Conservation (phyloP, 2,888 invertebrate species). For the Brachypalpus laphriformis region DNA sequence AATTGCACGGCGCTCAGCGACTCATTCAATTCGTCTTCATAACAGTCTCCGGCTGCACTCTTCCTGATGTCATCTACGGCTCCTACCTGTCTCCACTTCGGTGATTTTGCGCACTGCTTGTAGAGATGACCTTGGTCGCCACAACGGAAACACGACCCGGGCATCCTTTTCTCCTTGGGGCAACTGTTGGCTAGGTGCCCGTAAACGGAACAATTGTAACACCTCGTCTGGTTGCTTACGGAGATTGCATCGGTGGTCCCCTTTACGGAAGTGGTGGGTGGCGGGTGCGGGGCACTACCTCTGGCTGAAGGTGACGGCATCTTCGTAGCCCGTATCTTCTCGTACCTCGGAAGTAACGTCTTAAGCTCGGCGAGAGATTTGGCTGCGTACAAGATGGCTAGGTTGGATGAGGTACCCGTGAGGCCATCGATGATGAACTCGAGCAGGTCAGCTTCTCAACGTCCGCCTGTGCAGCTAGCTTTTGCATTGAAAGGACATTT, state of each 20-base stretch:
- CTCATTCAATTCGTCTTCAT: neutral
- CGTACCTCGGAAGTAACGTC: neutral
- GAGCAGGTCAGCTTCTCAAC: neutral
- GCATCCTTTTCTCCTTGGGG: neutral
- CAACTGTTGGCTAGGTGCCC: no score
- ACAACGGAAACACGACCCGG: neutral
- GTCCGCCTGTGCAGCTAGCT: neutral
- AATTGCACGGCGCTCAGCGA: neutral
- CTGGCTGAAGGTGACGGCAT: no score
- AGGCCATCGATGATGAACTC: constrained; percentile 17
- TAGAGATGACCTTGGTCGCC: neutral
- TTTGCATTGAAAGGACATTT: no score
- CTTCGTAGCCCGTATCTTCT: no score
- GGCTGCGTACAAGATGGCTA: neutral
- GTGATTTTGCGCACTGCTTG: constrained; percentile 32
- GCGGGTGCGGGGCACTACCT: no score
- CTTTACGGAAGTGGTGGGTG: no score
- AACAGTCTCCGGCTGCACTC: neutral
- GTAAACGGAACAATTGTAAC: no score
- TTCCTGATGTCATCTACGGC: neutral
- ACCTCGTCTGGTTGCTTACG: no score
- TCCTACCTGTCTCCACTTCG: neutral
- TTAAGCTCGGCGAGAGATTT: neutral
- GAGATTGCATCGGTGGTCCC: no score
- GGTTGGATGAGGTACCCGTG: neutral